Evolutionary conservation across 2,113 vertebrate species (phyloP).

Genomic region (Erythrolamprus reginae): DNA sequence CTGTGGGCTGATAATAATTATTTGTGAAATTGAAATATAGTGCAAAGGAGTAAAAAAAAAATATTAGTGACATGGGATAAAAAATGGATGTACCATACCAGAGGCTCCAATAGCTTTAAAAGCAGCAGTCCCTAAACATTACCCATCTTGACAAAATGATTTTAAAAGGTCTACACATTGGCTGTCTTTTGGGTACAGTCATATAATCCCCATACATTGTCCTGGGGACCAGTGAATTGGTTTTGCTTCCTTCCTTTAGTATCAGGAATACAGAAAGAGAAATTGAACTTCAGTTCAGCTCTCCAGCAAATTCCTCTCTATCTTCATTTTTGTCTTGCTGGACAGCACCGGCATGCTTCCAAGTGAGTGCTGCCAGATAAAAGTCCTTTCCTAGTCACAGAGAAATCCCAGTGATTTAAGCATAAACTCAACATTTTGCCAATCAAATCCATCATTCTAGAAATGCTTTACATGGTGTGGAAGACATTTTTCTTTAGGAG

Average conservation of each 20-base stretch:
- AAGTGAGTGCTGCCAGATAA: background rate
- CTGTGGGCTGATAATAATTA: background rate
- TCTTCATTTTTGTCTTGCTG: background rate
- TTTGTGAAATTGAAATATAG: background rate
- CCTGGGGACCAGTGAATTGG: background rate
- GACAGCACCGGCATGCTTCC: background rate
- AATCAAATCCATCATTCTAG: background rate
- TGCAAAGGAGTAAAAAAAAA: background rate
- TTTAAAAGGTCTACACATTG: background rate
- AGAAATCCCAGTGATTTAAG: background rate
- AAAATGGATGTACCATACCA: background rate
- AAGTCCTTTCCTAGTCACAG: background rate
- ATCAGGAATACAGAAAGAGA: background rate
- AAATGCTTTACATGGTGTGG: background rate
- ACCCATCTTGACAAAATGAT: background rate
- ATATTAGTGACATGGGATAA: background rate
- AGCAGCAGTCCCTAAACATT: background rate
- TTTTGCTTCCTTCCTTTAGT: background rate
- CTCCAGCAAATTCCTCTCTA: background rate
- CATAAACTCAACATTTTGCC: background rate
- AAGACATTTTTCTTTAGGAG: background rate
- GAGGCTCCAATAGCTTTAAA: background rate
- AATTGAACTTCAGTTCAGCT: background rate
- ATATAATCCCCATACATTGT: background rate
- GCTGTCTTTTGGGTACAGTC: background rate